Conservation (phyloP, 2,113 vertebrate genomes). For the Megaceryle maxima region DNA sequence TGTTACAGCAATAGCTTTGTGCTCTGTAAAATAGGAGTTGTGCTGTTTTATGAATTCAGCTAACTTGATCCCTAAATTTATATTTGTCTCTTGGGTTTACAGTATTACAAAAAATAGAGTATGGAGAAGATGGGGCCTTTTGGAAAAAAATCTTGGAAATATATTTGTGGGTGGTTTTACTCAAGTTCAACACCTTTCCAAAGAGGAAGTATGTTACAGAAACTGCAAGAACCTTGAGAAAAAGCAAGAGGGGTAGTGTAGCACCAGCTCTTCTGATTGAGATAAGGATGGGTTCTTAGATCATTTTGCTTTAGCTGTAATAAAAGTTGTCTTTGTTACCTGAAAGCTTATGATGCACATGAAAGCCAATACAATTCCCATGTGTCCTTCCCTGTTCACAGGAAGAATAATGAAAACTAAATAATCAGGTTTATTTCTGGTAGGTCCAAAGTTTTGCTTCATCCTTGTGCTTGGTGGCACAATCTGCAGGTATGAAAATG, state of each 20-base stretch:
- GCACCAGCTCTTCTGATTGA: too few relatives aligned
- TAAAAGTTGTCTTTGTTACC: neutral
- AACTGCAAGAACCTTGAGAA: neutral
- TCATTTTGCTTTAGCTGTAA: neutral
- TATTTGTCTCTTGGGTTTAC: neutral
- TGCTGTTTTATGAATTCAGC: neutral
- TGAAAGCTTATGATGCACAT: too few relatives aligned
- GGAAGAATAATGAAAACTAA: neutral
- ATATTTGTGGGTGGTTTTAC: neutral
- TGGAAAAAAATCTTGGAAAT: neutral
- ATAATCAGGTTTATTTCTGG: neutral
- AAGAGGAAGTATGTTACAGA: neutral
- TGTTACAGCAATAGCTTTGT: rapidly evolving
- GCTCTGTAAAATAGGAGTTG: neutral
- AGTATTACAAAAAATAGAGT: neutral
- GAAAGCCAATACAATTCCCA: neutral
- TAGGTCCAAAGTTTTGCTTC: neutral
- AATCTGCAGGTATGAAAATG: rapidly evolving
- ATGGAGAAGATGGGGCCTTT: neutral
- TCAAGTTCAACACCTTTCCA: neutral
- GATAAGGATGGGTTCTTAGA: neutral
- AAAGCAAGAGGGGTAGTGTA: rapidly evolving
- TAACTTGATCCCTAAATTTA: neutral
- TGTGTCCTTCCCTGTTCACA: neutral
- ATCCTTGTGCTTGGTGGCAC: rapidly evolving